phyloP scores from a whole-genome alignment of 2,113 vertebrate species.

The Puffinus mauretanicus region DNA sequence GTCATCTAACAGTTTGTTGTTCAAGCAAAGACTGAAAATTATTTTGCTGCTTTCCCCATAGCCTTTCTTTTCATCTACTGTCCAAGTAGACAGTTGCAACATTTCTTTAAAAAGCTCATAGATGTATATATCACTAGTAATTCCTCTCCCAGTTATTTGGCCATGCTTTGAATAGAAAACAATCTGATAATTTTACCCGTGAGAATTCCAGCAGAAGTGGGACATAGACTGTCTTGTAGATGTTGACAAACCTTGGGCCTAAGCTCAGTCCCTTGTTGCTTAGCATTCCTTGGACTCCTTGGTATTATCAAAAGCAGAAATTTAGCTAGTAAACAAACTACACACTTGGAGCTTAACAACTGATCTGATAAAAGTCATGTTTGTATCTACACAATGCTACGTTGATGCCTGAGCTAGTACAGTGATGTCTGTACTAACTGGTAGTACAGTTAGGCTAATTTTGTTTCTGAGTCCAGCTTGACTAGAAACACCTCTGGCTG shows the following conservation, averaged over 20 bases:
- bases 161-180: neutral
- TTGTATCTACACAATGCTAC: neutral
- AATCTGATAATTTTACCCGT: neutral
- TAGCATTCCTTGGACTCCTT: neutral
- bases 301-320: neutral
- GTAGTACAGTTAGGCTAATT: neutral
- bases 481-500: neutral
- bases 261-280: neutral
- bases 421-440: too few species aligned
- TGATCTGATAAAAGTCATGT: neutral
- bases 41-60: neutral
- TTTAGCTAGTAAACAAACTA: neutral
- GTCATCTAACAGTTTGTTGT: neutral
- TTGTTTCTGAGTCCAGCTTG: neutral
- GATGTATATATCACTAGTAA: neutral
- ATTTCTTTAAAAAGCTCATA: neutral
- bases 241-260: neutral
- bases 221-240: neutral
- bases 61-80: neutral
- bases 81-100: neutral
- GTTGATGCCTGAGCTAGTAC: neutral
- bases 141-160: neutral
- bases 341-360: neutral
- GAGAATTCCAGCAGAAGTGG: neutral
- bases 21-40: neutral